Evolutionary conservation across 2,797 vertebrate genomes (phyloP).

Genomic region (Heteromormyrus szaboi): DNA sequence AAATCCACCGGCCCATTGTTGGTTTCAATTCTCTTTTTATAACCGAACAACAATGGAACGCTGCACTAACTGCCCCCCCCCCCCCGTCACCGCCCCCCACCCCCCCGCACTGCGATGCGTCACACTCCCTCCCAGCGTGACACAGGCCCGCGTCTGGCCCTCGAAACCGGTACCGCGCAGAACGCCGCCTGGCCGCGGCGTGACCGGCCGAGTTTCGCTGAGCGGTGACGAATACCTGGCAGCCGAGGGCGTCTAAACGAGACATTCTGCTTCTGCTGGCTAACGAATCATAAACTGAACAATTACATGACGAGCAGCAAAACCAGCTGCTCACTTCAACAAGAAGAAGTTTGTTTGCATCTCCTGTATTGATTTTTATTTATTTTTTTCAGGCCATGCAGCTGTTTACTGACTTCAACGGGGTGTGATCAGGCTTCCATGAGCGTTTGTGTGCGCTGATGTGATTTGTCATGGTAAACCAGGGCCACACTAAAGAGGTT

Average conservation of each 20-base stretch:
- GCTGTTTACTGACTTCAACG: background rate
- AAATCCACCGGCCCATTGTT: constrained; percentile 5
- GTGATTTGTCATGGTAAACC: background rate
- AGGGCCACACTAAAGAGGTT: background rate
- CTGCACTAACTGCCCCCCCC: background rate
- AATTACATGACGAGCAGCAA: background rate
- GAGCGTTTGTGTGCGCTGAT: background rate
- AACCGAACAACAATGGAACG: background rate
- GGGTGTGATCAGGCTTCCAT: background rate
- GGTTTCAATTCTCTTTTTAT: constrained; percentile 15
- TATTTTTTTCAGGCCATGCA: background rate
- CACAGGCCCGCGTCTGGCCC: background rate
- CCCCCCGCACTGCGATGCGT: background rate
- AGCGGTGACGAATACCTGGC: background rate
- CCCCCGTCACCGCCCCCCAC: background rate
- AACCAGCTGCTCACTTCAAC: background rate
- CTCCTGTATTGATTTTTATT: background rate
- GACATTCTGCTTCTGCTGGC: background rate
- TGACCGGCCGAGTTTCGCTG: background rate
- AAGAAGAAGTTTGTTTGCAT: background rate
- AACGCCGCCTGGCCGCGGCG: background rate
- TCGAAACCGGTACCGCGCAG: background rate
- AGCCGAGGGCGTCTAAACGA: background rate
- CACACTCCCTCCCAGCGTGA: background rate
- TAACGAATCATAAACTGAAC: background rate